Base-by-base conservation (phyloP, 2,888 invertebrate genomes). In the Tineola bisselliella region DNA sequence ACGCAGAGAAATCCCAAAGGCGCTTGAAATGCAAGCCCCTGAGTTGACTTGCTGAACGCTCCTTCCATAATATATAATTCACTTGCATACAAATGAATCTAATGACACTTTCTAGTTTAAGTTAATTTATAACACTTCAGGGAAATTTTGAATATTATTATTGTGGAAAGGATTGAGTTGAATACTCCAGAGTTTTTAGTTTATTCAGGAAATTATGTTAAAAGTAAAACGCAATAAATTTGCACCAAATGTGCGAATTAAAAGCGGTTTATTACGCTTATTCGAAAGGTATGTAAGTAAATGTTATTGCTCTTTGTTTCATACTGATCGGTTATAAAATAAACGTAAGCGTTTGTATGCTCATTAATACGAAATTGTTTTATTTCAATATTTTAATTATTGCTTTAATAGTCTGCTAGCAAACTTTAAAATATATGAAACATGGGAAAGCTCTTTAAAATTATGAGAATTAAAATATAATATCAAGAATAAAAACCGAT, bases 61-160 rank as follows among this genome's bases (percentile, higher is more conserved):
- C 66, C 62, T n/a, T n/a, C n/a, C n/a, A n/a, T n/a, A n/a, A n/a
- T 67, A 71, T 64, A 66, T 69, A 68, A 73, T 71, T 68, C 69
- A 58, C 67, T 70, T 69, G 83, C 78, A 81, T 84, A 83, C 78
- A 76, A 80, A 82, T 81, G 71, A 72, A 69, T 54, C 68, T 65
- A 61, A 66, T 65, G 73, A 71, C 75, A 76, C 79, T 83, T 79
- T 77, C 76, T 70, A 74, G 70, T 74, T 54, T 54, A 54, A 25
- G 2, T 54, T 25, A 19, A 25, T 31, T 57, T 57, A 31, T 31
- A 30, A 30, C 11, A 58, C 58, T 33, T 33, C 5, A 30, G 58
- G 13, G 58, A 58, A 33, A 58, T 58, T 33, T 25, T n/a, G n/a
- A 38, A 38, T 38, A 38, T 38, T 38, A n/a, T 38, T 6, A 4